Base-by-base conservation (phyloP, 2,888 invertebrate genomes). In the Pyrocoelia pectoralis region DNA sequence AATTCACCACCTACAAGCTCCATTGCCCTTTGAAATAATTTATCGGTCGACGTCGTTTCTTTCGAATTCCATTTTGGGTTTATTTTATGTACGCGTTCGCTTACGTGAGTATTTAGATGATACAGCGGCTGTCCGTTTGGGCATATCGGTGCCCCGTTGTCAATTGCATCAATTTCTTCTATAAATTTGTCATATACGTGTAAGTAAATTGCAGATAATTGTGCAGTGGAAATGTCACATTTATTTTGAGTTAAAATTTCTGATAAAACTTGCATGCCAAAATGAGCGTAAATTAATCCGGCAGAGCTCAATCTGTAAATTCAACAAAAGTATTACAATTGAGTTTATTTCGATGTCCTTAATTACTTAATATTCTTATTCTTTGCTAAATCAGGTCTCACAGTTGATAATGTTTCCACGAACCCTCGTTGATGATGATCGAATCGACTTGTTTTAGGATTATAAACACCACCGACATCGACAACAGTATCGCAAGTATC, bases 401-500 rank as follows among this genome's bases (percentile, higher is more conserved):
- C 73, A 0, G 86, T 83, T 65, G 88, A 88, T 40, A 93, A 81
- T 0, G 90, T 89, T 48, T 89, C 87, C 41, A 82, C 81, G 73
- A 94, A 94, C 13, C 85, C 85, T 60, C 88, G 87, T 82, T 99
- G 98, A 79, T 99, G 99, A 80, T 99, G 99, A 79, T 99, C 99
- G 80, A 92, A 99, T 66, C 92, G 85, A 65, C 90, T 87, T 61
- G 79, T 88, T 0, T 83, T 82, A 56, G 91, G 91, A 80, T 97
- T 88, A 80, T 92, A 99, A 12, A 86, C 86, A 0, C 89, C 92
- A 1, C 98, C 98, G 2, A 98, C 97, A 83, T 99, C 98, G 0
- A 99, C 91, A 0, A 99, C 95, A 69, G 98, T 89, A 76, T 98
- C 95, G 82, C 98, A 98, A 1, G 86, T 85, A 0, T 89, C 87